phyloP scores from a whole-genome alignment of 2,113 vertebrate species.

The Nothobranchius furzeri region DNA sequence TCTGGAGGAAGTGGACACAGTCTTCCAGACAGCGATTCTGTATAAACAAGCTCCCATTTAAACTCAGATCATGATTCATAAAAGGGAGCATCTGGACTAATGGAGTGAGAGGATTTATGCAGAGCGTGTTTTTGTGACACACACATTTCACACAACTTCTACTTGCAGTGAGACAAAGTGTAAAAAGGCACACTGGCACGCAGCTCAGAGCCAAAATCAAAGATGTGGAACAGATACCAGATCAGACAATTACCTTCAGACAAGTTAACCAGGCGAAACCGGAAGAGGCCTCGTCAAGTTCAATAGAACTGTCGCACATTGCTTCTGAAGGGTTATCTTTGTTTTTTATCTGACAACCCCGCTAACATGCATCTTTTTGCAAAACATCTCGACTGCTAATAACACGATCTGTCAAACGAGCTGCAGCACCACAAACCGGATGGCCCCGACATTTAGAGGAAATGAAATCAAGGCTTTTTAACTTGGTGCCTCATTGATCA shows the following conservation, averaged over 20 bases:
- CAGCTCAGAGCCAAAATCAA: slow-evolving; percentile 58
- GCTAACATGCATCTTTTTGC: slow-evolving; percentile 15
- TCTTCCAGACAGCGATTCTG: slow-evolving; percentile 34
- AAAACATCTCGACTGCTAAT: slow-evolving; percentile 28
- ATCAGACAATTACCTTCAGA: slow-evolving; percentile 72
- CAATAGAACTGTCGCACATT: slow-evolving; percentile 54
- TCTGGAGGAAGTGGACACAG: slow-evolving; percentile 41
- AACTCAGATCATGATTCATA: slow-evolving; percentile 63
- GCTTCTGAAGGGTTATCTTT: slow-evolving; percentile 38
- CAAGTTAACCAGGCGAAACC: slow-evolving; percentile 66
- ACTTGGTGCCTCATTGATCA: slow-evolving; percentile 11
- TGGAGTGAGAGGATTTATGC: slow-evolving; percentile 62
- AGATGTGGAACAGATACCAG: slow-evolving; percentile 62
- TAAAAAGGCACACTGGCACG: slow-evolving; percentile 50
- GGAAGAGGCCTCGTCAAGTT: slow-evolving; percentile 32
- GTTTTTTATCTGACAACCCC: slow-evolving; percentile 26
- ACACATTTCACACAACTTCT: slow-evolving; percentile 60
- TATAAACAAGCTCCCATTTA: slow-evolving; percentile 58
- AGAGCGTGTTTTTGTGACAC: slow-evolving; percentile 63
- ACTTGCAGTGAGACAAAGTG: slow-evolving; percentile 46
- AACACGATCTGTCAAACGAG: slow-evolving; percentile 29
- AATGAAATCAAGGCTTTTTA: slow-evolving; percentile 4
- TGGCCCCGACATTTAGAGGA: background rate
- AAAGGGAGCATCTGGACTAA: slow-evolving; percentile 60
- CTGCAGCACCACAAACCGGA: slow-evolving; percentile 16